These are phyloP conservation scores for Callyntrura guangdongensis DNA, from an alignment of 2,888 invertebrate genomes.

Conservation along the genomic window DNA sequence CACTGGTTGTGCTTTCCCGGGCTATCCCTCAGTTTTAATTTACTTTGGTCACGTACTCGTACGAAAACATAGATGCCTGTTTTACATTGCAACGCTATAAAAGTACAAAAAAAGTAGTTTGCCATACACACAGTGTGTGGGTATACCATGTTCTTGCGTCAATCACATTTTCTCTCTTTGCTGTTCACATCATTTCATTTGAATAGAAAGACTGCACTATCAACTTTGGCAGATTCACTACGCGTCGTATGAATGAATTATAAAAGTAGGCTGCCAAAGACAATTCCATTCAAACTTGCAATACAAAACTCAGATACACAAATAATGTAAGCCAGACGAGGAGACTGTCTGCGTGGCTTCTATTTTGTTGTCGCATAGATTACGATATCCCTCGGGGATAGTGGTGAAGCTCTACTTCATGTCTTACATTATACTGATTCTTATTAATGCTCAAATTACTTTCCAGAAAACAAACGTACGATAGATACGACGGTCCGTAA, in stretches of 20 bases:
- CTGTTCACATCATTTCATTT: conserved; percentile 30
- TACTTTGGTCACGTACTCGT: conserved; percentile 53
- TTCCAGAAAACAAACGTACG: conserved; percentile 20
- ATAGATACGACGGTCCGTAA: neutral
- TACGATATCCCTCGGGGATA: conserved; percentile 8
- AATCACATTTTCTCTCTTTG: conserved; percentile 46
- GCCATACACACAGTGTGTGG: conserved; percentile 7
- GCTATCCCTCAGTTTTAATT: conserved; percentile 27
- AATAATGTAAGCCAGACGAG: too few species aligned
- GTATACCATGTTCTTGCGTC: conserved; percentile 32
- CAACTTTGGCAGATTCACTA: neutral
- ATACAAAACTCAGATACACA: neutral
- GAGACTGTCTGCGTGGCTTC: neutral
- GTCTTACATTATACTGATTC: conserved; percentile 10
- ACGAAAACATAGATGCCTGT: neutral
- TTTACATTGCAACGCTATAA: neutral
- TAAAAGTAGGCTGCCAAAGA: conserved; percentile 31
- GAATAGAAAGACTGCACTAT: conserved; percentile 18
- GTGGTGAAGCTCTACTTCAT: neutral
- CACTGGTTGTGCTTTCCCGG: conserved; percentile 9
- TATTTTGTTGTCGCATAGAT: neutral
- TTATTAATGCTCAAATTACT: conserved; percentile 64
- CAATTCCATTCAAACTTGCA: conserved; percentile 2
- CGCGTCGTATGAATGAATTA: neutral
- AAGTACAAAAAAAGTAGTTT: neutral